Percentiles rank a stretch among this genome's conserved stretches.
phyloP scores from a whole-genome alignment of 1,140 invertebrate species.

The Coptotermes formosanus region DNA sequence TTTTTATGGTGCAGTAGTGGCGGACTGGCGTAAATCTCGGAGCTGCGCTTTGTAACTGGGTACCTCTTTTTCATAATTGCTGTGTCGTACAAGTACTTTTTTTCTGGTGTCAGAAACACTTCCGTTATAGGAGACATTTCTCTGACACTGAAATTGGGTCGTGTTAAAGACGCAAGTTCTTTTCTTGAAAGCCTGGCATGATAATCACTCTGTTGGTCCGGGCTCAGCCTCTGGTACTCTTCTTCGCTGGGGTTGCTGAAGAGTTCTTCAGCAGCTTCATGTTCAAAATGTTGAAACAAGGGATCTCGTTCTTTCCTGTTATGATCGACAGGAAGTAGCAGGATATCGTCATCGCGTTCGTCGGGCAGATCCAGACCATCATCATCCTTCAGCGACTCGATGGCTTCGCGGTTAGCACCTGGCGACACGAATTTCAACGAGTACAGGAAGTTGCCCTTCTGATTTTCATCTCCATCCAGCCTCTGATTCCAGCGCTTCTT shows the following conservation, averaged over 20 bases:
- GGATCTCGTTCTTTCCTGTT: not conserved
- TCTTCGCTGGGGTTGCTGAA: not conserved
- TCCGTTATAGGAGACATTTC: not conserved
- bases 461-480: slow-evolving; percentile 16
- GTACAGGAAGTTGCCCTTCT: slow-evolving; percentile 7
- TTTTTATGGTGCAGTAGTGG: slow-evolving; percentile 26
- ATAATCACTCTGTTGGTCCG: not conserved
- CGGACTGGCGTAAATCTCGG: slow-evolving; percentile 19
- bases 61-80: slow-evolving; percentile 13
- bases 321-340: not conserved
- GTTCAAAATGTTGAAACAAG: not conserved
- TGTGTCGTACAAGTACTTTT: slow-evolving; percentile 20
- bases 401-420: not conserved
- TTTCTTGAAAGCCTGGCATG: not conserved
- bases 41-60: slow-evolving; percentile 29
- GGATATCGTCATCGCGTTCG: slow-evolving; percentile 23
- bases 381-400: slow-evolving; percentile 8
- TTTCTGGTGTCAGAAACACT: not conserved
- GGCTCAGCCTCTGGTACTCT: not conserved
- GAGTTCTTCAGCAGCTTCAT: not conserved
- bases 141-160: not conserved
- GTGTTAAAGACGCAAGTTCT: not conserved
- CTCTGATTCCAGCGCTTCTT: slow-evolving; percentile 10
- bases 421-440: slow-evolving; percentile 23
- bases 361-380: not conserved